A percentile compares a stretch with the other conserved stretches of the same genome.
phyloP scores from a whole-genome alignment of 1,140 invertebrate genomes.

The Nymphalis io region DNA sequence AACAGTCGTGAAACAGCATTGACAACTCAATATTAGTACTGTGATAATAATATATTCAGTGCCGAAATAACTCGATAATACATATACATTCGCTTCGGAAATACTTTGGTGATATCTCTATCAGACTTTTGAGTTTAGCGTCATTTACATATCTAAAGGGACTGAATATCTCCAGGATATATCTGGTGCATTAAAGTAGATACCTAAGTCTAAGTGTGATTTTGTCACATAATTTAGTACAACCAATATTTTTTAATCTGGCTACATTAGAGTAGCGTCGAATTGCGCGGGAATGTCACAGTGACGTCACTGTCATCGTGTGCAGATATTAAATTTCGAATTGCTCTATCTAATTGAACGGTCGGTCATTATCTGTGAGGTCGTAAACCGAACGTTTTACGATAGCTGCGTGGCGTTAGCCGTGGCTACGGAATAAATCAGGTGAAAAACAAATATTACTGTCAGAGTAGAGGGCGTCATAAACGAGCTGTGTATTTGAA shows the following conservation, averaged over 20 bases:
- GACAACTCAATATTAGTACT: conserved; percentile 6
- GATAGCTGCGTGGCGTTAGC: conserved; percentile 42
- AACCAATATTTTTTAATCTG: too few species aligned
- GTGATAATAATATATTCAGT: not conserved
- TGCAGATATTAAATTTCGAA: conserved; percentile 35
- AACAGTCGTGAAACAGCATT: not conserved
- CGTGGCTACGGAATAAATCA: conserved; percentile 59
- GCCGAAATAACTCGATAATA: conserved; percentile 2
- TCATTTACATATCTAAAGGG: not conserved
- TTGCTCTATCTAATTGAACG: conserved; percentile 55
- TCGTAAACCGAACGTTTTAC: conserved; percentile 61
- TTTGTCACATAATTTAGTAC: too few species aligned
- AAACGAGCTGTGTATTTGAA: conserved; percentile 58
- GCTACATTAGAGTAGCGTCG: not conserved
- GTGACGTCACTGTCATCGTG: conserved; percentile 18
- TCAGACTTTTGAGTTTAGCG: not conserved
- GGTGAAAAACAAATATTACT: conserved; percentile 62
- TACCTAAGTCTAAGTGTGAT: not conserved
- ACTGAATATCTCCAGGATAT: not conserved
- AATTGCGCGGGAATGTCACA: conserved; percentile 2
- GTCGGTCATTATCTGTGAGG: conserved; percentile 51
- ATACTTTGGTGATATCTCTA: not conserved
- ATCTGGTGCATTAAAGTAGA: not conserved
- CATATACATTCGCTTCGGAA: not conserved
- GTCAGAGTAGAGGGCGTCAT: conserved; percentile 55